Conservation (phyloP, 2,113 vertebrate genomes). For the Suricata suricatta region DNA sequence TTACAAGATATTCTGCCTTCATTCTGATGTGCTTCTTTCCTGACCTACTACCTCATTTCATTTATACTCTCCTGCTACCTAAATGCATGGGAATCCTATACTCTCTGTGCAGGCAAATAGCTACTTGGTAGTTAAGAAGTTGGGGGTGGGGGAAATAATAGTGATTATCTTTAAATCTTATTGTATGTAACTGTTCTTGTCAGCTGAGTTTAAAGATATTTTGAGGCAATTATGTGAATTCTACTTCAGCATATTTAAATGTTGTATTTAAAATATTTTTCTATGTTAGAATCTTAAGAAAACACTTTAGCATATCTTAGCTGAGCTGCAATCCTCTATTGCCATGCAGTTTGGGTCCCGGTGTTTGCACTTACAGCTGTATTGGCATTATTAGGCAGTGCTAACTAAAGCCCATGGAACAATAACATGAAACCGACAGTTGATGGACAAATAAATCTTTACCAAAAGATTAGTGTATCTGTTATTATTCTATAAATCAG, state of each 20-base stretch:
- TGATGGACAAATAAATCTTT: not conserved
- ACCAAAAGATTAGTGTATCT: not conserved
- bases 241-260: not conserved
- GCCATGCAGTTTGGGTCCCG: not conserved
- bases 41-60: not conserved
- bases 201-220: conserved; percentile 2
- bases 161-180: not conserved
- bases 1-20: not conserved
- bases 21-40: not conserved
- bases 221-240: not conserved
- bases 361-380: not conserved
- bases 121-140: not conserved
- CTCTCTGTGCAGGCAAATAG: not conserved
- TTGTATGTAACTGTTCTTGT: not conserved
- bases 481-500: too few species aligned
- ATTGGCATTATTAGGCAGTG: not conserved
- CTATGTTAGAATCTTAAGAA: not conserved
- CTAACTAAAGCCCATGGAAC: not conserved
- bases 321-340: not conserved
- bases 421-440: not conserved
- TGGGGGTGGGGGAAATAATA: not conserved
- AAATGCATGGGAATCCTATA: not conserved
- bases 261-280: not conserved
- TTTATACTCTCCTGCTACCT: not conserved
- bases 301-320: not conserved